Conservation (phyloP, 35 echinoderm and acorn worm species). For the Heliocidaris tuberculata region DNA sequence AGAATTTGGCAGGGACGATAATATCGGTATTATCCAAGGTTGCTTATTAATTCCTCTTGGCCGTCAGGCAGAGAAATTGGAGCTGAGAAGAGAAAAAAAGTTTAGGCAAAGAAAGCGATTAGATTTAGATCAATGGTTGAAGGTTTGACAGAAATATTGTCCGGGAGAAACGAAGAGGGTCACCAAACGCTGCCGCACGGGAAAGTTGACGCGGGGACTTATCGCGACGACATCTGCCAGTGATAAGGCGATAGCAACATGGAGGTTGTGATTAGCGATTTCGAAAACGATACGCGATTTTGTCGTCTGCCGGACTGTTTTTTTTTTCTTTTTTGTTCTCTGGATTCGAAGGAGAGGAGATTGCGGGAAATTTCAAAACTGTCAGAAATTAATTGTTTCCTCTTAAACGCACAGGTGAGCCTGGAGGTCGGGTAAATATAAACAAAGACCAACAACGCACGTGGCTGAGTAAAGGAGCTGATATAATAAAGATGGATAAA, state of each 20-base stretch:
- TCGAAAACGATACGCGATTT: constrained; percentile 7
- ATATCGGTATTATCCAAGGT: constrained; percentile 5
- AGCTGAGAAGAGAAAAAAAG: background rate
- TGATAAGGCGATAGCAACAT: background rate
- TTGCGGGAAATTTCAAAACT: background rate
- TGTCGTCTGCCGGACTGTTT: background rate
- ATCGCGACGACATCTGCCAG: background rate
- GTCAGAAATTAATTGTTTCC: background rate
- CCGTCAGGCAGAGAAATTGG: background rate
- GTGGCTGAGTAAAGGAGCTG: background rate
- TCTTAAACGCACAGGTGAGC: background rate
- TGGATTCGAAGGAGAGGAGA: background rate
- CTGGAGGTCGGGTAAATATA: background rate
- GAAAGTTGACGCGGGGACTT: background rate
- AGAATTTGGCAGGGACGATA: background rate
- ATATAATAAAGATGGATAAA: background rate
- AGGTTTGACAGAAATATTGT: background rate
- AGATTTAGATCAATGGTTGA: background rate
- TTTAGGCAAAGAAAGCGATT: background rate
- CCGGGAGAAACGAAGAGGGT: background rate
- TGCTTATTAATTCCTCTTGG: background rate
- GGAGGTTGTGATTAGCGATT: background rate
- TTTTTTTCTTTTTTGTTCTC: background rate
- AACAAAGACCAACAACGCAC: background rate
- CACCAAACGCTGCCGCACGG: background rate